A percentile compares a stretch with the other conserved stretches of the same genome.
phyloP scores from a whole-genome alignment of 2,797 vertebrate species.

The Mus spretus region DNA sequence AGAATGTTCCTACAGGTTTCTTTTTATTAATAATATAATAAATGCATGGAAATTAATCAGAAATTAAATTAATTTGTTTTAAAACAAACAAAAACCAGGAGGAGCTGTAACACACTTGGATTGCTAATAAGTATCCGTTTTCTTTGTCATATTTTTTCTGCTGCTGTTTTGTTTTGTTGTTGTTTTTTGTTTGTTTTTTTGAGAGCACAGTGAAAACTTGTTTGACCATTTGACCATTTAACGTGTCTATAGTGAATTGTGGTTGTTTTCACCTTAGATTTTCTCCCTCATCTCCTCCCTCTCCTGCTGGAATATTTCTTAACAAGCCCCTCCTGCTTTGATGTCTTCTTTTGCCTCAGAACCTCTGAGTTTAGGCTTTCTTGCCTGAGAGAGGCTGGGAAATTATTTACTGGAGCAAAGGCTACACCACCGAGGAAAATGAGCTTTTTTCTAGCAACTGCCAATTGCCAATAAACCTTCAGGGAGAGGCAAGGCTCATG shows the following conservation, averaged over 20 bases:
- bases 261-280: background rate
- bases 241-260: background rate
- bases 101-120: slow-evolving; percentile 58
- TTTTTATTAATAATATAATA: slow-evolving; percentile 73
- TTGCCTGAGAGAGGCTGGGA: background rate
- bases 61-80: background rate
- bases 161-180: background rate
- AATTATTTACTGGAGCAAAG: background rate
- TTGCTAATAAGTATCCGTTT: slow-evolving; percentile 55
- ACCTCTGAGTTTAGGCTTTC: background rate
- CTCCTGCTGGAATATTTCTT: background rate
- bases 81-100: background rate
- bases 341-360: background rate
- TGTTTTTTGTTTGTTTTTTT: background rate
- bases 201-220: background rate
- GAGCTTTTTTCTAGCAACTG: background rate
- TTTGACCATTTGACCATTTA: background rate
- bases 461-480: background rate
- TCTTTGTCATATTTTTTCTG: background rate
- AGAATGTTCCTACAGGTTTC: slow-evolving; percentile 69
- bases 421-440: background rate
- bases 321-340: background rate
- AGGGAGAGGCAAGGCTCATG: background rate
- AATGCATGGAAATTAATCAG: slow-evolving; percentile 48
- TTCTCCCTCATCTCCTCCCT: background rate